Conservation (phyloP, 1,140 invertebrate genomes). For the Neodiprion virginianus region DNA sequence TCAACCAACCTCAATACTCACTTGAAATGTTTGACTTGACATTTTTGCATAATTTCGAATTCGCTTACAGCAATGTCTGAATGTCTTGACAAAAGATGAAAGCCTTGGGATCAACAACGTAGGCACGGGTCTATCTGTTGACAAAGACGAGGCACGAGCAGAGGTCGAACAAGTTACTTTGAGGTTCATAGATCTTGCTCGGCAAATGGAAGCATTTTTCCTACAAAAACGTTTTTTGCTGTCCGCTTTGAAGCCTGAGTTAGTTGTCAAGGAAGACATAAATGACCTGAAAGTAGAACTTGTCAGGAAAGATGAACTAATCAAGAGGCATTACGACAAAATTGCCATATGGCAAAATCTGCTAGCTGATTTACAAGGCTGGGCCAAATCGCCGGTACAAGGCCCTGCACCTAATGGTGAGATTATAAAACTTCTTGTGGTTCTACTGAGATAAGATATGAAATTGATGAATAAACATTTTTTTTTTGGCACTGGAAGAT, state of each 20-base stretch:
- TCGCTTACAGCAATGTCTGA: conserved; percentile 77
- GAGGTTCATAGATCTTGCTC: conserved; percentile 86
- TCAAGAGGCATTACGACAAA: conserved; percentile 90
- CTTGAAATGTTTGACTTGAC: neutral
- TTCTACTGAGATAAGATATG: conserved; percentile 25
- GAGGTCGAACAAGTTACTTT: conserved; percentile 87
- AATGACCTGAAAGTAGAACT: conserved; percentile 84
- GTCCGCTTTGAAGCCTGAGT: conserved; percentile 89
- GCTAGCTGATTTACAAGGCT: conserved; percentile 74
- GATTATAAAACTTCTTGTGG: conserved; percentile 23
- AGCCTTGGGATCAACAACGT: conserved; percentile 66
- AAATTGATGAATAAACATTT: conserved; percentile 34
- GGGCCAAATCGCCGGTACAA: conserved; percentile 61
- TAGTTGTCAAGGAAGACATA: conserved; percentile 91
- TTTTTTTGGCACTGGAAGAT: conserved; percentile 28
- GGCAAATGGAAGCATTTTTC: conserved; percentile 94
- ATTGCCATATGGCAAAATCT: conserved; percentile 88
- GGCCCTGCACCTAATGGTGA: conserved; percentile 60
- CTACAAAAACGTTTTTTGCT: conserved; percentile 89
- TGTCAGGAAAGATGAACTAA: conserved; percentile 83
- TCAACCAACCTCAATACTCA: neutral
- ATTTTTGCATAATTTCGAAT: neutral
- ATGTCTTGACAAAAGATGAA: conserved; percentile 86
- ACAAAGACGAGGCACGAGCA: conserved; percentile 83
- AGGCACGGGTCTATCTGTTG: conserved; percentile 62